phyloP scores from a whole-genome alignment of 2,888 invertebrate genomes.

The Mactromeris polynyma region DNA sequence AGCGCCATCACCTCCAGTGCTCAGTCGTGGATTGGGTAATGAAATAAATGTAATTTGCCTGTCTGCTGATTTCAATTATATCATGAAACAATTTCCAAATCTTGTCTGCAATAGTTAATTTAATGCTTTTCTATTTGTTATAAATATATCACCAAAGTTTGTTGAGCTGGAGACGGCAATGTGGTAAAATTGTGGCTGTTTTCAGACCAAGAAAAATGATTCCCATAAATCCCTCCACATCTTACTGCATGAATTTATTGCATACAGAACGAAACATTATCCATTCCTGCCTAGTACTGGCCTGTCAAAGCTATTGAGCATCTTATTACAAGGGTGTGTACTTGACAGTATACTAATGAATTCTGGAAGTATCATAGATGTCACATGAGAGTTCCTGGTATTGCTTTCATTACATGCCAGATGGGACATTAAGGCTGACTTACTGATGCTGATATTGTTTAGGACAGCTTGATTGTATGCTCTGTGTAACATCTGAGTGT shows the following conservation, averaged over 20 bases:
- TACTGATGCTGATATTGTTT: neutral
- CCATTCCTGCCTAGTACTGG: neutral
- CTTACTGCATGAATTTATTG: neutral
- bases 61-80: neutral
- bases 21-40: neutral
- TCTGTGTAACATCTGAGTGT: neutral
- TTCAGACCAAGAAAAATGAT: neutral
- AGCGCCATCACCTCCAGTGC: neutral
- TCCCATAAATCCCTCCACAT: neutral
- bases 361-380: neutral
- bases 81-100: neutral
- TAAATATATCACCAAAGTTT: neutral
- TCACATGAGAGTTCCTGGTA: neutral
- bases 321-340: neutral
- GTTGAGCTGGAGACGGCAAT: neutral
- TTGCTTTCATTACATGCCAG: neutral
- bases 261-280: neutral
- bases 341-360: neutral
- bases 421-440: neutral
- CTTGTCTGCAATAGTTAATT: slow-evolving; percentile 1
- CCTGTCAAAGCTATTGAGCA: neutral
- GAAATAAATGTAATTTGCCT: neutral
- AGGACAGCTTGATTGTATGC: neutral
- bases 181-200: neutral
- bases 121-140: neutral